Percentiles rank a stretch among this genome's conserved stretches.
phyloP scores from a whole-genome alignment of 92 coral and sea anemone species.

The Palythoa grandis region DNA sequence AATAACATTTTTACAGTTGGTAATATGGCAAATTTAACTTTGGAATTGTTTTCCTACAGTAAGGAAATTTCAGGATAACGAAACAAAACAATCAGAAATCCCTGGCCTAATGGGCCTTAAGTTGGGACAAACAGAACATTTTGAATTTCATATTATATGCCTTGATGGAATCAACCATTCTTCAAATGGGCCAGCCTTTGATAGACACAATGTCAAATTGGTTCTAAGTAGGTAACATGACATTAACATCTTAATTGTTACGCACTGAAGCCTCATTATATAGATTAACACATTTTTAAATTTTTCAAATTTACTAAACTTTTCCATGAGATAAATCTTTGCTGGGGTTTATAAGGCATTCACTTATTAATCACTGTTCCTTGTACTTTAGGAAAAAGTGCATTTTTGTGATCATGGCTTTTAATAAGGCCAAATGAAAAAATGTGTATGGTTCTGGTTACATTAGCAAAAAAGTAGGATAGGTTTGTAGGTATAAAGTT shows the following conservation, averaged over 20 bases:
- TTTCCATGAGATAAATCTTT: not conserved
- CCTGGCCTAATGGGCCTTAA: slow-evolving; percentile 17
- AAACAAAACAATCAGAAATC: not conserved
- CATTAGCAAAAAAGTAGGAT: slow-evolving; percentile 5
- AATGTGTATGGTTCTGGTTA: too few relatives aligned
- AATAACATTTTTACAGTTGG: not conserved
- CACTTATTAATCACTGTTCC: not conserved
- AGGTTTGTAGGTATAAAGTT: not conserved
- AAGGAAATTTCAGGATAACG: not conserved
- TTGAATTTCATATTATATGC: slow-evolving; percentile 3
- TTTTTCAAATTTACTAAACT: not conserved
- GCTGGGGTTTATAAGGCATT: slow-evolving; percentile 6
- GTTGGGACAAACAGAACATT: slow-evolving; percentile 11
- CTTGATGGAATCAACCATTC: slow-evolving; percentile 6
- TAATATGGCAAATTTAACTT: not conserved
- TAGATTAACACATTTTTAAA: slow-evolving; percentile 10
- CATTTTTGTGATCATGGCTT: not conserved
- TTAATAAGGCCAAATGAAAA: slow-evolving; percentile 6
- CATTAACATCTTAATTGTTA: not conserved
- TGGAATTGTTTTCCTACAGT: not conserved
- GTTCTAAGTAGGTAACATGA: not conserved
- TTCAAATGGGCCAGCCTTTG: slow-evolving; percentile 1
- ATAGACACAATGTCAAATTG: slow-evolving; percentile 4
- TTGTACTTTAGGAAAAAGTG: not conserved
- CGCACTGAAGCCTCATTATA: slow-evolving; percentile 10